Evolutionary conservation across 2,113 vertebrate genomes (phyloP), one percentile per base, ranked within the genome.

Genomic region (Setophaga kirtlandii): DNA sequence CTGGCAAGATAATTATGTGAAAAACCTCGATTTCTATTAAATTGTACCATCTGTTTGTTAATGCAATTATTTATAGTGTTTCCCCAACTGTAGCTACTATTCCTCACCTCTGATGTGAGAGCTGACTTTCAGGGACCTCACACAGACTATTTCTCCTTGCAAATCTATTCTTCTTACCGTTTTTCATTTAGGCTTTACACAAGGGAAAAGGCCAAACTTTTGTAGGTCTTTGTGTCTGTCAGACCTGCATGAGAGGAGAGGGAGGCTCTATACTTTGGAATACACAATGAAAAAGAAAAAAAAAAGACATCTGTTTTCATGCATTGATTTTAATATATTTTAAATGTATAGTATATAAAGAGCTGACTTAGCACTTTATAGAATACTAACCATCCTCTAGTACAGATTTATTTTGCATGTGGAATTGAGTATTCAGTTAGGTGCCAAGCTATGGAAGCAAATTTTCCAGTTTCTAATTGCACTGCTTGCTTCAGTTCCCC

Each of bases 401-500:
- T 90, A 87, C 84, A 95, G 83, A 95, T 94, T 78, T 64, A 71
- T 90, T 97, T 92, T 58, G 5, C 76, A 81, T 56, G 53, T 97
- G 79, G 89, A 98, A 96, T 89, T 92, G 94, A 94, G 76, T 93
- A 83, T 96, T 96, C 94, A 96, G 93, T 86, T 96, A 97, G 70
- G 49, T 28, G 10, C 90, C 93, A 82, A 96, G 90, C 64, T 96
- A 73, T 73, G 44, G 68, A 83, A 93, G 68, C 68, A 88, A 90
- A 81, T 94, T 95, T 97, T 97, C 80, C 90, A 71, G 15, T 95
- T 97, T 96, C 93, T 98, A 97, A 97, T 98, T 97, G 90, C 88
- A 90, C 83, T 96, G 82, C 65, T 96, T 97, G 86, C 92, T 97
- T 94, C 90, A 95, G 30, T 84, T 97, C 89, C 71, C 75, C 90